Conservation (phyloP, 2,888 invertebrate species). For the Homarus gammarus region DNA sequence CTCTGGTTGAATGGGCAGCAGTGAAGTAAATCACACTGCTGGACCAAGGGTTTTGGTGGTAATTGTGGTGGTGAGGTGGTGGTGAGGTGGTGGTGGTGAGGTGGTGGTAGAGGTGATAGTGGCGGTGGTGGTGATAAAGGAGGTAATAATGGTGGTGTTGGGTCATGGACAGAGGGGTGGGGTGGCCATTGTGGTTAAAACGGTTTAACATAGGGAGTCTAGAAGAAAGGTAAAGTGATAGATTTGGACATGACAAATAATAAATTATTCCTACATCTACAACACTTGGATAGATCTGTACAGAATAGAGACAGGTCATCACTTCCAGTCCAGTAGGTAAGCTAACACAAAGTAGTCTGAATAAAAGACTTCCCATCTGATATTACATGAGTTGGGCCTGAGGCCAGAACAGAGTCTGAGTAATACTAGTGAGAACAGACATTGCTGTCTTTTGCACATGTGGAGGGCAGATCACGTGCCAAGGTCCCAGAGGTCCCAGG, state of each 20-base stretch:
- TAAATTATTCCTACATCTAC: conserved; percentile 75
- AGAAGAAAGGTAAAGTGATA: conserved; percentile 73
- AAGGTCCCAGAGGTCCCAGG: conserved; percentile 72
- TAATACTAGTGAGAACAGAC: conserved; percentile 73
- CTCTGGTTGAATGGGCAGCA: conserved; percentile 65
- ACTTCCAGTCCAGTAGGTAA: conserved; percentile 69
- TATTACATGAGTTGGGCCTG: conserved; percentile 70
- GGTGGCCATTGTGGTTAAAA: conserved; percentile 68
- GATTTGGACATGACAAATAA: conserved; percentile 75
- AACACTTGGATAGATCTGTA: conserved; percentile 74
- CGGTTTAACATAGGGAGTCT: conserved; percentile 71
- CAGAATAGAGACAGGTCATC: conserved; percentile 74
- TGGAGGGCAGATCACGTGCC: conserved; percentile 73
- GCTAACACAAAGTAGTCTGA: conserved; percentile 74
- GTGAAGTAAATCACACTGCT: conserved; percentile 59
- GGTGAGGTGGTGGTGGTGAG: neutral
- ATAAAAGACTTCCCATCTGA: conserved; percentile 73
- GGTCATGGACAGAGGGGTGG: conserved; percentile 60
- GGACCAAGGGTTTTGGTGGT: conserved; percentile 60
- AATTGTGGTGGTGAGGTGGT: conserved; percentile 2
- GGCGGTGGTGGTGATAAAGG: conserved; percentile 53
- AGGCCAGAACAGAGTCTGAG: conserved; percentile 71
- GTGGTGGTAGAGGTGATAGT: neutral
- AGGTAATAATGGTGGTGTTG: conserved; percentile 67
- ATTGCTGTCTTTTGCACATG: conserved; percentile 71